phyloP scores from a whole-genome alignment of 1,140 invertebrate species.

The Drosophila erecta region DNA sequence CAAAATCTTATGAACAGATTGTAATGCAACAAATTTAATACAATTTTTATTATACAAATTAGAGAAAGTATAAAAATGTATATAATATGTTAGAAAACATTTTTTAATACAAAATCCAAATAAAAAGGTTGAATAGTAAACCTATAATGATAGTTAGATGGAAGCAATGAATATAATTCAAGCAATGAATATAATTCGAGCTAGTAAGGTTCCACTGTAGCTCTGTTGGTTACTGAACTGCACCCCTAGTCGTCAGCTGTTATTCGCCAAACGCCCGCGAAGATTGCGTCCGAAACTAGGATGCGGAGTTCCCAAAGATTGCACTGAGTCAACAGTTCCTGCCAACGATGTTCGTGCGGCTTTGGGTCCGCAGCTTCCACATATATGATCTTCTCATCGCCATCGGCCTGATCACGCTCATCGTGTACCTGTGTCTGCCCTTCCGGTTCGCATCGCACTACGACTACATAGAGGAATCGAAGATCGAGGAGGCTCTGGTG shows the following conservation, averaged over 20 bases:
- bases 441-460: slow-evolving; percentile 81
- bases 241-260: slow-evolving; percentile 34
- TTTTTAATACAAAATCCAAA: background rate
- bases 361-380: slow-evolving; percentile 60
- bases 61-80: background rate
- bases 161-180: no score
- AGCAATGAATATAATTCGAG: no score
- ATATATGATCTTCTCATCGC: slow-evolving; percentile 58
- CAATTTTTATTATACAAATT: no score
- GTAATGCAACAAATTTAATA: no score
- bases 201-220: background rate
- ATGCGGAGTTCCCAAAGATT: slow-evolving; percentile 16
- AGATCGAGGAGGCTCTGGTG: slow-evolving; percentile 60
- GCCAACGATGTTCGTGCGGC: slow-evolving; percentile 63
- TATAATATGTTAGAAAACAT: background rate
- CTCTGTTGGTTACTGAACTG: background rate
- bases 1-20: no score
- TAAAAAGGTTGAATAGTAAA: no score
- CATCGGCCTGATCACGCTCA: slow-evolving; percentile 45
- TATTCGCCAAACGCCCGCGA: slow-evolving; percentile 10
- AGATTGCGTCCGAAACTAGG: slow-evolving; percentile 8
- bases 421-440: slow-evolving; percentile 72
- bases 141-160: no score
- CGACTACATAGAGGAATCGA: slow-evolving; percentile 61
- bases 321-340: slow-evolving; percentile 17